Evolutionary conservation across 2,113 vertebrate genomes (phyloP).

Genomic region (Epinephelus cyanopodus): DNA sequence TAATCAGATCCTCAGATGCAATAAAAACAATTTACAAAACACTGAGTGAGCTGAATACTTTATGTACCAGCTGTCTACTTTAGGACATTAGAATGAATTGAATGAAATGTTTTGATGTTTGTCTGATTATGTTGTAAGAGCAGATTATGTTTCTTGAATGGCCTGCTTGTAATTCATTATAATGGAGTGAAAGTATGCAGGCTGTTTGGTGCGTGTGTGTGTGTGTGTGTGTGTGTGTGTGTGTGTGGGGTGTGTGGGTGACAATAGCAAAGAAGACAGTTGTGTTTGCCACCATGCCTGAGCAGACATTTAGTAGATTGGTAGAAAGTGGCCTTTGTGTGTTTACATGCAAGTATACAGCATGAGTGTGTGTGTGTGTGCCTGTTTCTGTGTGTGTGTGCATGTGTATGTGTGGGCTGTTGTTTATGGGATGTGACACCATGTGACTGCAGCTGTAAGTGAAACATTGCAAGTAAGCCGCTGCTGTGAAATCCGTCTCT

Average conservation of each 20-base stretch:
- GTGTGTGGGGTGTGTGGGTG: not conserved
- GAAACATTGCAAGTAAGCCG: constrained; percentile 27
- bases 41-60: constrained; percentile 6
- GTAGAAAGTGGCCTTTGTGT: constrained; percentile 12
- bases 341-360: not conserved
- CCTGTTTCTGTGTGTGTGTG: not conserved
- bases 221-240: constrained; percentile 4
- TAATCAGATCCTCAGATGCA: constrained; percentile 28
- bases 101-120: constrained; percentile 27
- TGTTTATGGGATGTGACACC: constrained; percentile 20
- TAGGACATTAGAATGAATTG: constrained; percentile 17
- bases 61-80: constrained; percentile 22
- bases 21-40: constrained; percentile 23
- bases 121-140: constrained; percentile 24
- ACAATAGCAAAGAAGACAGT: constrained; percentile 9
- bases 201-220: not conserved
- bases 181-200: not conserved
- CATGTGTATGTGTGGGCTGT: constrained; percentile 9
- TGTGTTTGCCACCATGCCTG: not conserved
- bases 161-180: constrained; percentile 19
- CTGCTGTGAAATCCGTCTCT: constrained; percentile 40
- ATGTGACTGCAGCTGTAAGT: constrained; percentile 39
- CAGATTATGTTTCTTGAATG: constrained; percentile 11
- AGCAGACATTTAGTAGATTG: constrained; percentile 6
- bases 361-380: not conserved